Percentiles rank a stretch among this genome's conserved stretches.
Conservation (phyloP, 2,113 vertebrate genomes). For the Atrichornis clamosus region DNA sequence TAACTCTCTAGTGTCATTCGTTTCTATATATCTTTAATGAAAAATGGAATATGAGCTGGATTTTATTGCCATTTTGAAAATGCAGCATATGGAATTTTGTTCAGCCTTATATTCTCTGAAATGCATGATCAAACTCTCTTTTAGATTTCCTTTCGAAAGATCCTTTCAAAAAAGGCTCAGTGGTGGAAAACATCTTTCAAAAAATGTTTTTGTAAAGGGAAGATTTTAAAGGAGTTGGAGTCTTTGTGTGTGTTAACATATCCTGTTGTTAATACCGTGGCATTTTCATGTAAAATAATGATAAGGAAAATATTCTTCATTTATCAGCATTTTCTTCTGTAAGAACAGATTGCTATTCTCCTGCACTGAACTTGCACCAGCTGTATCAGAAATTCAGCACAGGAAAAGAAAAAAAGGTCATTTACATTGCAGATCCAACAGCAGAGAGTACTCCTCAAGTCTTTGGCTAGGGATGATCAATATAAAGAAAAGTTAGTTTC, state of each 20-base stretch:
- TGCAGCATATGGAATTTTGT: neutral
- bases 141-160: neutral
- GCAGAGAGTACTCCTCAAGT: neutral
- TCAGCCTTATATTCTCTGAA: neutral
- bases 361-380: neutral
- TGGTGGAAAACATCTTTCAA: neutral
- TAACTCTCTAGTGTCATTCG: neutral
- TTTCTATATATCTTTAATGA: slow-evolving; percentile 13
- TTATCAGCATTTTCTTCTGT: neutral
- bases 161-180: neutral
- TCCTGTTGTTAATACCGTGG: neutral
- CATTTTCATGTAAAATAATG: neutral
- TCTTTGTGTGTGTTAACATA: neutral
- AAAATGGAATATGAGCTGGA: neutral
- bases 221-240: neutral
- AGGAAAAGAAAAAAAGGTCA: neutral
- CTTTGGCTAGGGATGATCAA: neutral
- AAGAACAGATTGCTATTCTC: neutral
- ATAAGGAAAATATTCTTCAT: neutral
- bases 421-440: neutral
- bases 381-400: slow-evolving; percentile 9
- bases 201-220: neutral
- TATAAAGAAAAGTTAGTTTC: neutral
- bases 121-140: neutral
- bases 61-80: neutral